Evolutionary conservation across 2,797 vertebrate species (phyloP).

Genomic region (Oophaga sylvatica): DNA sequence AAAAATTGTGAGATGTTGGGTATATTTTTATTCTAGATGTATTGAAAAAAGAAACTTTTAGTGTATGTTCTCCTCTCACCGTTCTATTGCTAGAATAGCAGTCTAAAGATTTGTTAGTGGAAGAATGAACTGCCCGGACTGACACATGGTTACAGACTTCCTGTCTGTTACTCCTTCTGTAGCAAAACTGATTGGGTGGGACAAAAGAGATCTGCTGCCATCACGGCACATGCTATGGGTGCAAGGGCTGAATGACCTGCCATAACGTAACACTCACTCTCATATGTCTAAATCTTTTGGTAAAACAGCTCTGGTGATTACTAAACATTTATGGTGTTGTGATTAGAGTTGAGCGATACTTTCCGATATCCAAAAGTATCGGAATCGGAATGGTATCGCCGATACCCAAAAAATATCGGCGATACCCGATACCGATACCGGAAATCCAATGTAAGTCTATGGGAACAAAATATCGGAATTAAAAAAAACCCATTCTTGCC

Average conservation of each 20-base stretch:
- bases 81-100: neutral
- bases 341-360: too few species aligned
- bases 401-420: too few species aligned
- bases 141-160: slow-evolving; percentile 11
- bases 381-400: too few species aligned
- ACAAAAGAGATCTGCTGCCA: slow-evolving; percentile 5
- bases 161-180: neutral
- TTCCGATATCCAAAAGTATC: too few species aligned
- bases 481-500: too few species aligned
- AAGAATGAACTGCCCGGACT: slow-evolving; percentile 16
- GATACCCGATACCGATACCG: too few species aligned
- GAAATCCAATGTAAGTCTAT: too few species aligned
- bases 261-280: slow-evolving; percentile 5
- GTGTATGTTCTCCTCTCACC: neutral
- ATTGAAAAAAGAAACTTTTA: neutral
- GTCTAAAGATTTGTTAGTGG: slow-evolving; percentile 33
- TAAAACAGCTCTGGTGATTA: slow-evolving; percentile 10
- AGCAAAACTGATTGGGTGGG: neutral
- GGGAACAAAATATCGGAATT: too few species aligned
- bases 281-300: slow-evolving; percentile 28
- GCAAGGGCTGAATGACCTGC: slow-evolving; percentile 31
- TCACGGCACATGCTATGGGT: slow-evolving; percentile 32
- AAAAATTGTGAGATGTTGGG: too few species aligned
- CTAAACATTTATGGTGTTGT: too few species aligned
- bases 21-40: neutral